Evolutionary conservation across 1,140 invertebrate species (phyloP).

Genomic region (Pachyrhynchus sulphureomaculatus): DNA sequence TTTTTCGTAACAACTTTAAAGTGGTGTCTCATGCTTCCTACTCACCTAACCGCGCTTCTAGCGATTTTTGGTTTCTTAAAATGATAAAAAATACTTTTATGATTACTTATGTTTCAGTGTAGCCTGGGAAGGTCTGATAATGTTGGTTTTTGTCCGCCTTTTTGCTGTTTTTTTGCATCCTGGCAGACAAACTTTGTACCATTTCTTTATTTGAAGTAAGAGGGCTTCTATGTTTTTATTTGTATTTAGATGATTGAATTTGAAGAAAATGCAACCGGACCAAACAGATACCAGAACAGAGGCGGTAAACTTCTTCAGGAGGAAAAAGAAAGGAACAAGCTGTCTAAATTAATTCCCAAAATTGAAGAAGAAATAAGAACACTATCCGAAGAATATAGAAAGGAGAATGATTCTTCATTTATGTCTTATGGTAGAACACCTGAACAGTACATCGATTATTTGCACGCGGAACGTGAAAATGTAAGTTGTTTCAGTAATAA

Average conservation of each 20-base stretch:
- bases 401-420: constrained; percentile 56
- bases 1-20: no score
- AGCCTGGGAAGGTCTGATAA: no score
- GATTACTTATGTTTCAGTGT: no score
- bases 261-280: constrained; percentile 70
- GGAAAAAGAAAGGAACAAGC: constrained; percentile 77
- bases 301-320: constrained; percentile 80
- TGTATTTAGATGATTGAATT: constrained; percentile 51
- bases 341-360: constrained; percentile 57
- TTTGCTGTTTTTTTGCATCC: no score
- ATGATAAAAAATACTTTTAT: no score
- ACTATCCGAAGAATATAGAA: constrained; percentile 56
- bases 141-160: no score
- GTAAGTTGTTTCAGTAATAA: constrained; percentile 21
- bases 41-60: no score
- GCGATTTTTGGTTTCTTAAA: no score
- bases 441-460: constrained; percentile 30
- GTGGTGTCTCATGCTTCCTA: no score
- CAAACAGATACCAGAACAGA: constrained; percentile 79
- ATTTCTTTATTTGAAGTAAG: no score
- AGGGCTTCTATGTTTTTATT: neutral
- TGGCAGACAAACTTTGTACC: no score
- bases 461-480: constrained; percentile 33
- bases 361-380: constrained; percentile 63
- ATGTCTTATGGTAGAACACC: constrained; percentile 57